A percentile compares a stretch with the other conserved stretches of the same genome.
Evolutionary conservation across 1,140 invertebrate genomes (phyloP).

Genomic region (Aradophagus sp.): DNA sequence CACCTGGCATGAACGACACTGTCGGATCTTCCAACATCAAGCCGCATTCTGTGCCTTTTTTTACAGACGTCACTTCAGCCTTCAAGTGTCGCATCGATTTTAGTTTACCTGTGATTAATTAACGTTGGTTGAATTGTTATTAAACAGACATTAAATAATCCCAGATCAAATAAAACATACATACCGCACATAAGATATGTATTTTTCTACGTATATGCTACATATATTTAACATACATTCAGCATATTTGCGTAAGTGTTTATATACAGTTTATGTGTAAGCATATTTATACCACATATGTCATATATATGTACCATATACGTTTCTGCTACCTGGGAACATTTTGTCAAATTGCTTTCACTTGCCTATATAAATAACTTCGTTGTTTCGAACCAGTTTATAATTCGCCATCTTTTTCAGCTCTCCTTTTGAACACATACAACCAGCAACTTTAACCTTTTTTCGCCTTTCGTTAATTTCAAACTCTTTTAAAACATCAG

Average conservation of each 20-base stretch:
- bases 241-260: too few species aligned
- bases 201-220: too few species aligned
- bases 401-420: constrained; percentile 83
- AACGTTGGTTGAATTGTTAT: not conserved
- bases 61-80: constrained; percentile 89
- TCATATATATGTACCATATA: too few species aligned
- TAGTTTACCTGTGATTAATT: constrained; percentile 78
- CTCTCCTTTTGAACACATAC: constrained; percentile 85
- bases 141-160: not conserved
- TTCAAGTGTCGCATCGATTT: constrained; percentile 91
- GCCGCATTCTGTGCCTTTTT: constrained; percentile 91
- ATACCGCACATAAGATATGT: too few species aligned
- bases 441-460: constrained; percentile 91
- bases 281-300: too few species aligned
- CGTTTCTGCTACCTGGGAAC: too few species aligned
- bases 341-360: constrained; percentile 1
- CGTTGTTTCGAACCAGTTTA: constrained; percentile 81
- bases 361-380: constrained; percentile 84
- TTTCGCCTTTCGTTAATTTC: constrained; percentile 87
- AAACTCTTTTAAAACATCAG: constrained; percentile 89
- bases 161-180: not conserved
- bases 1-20: constrained; percentile 83
- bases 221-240: too few species aligned
- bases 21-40: constrained; percentile 81
- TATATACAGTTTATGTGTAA: too few species aligned